Evolutionary conservation across 1,140 invertebrate genomes (phyloP).

Genomic region (Tetragnatha versicolor): DNA sequence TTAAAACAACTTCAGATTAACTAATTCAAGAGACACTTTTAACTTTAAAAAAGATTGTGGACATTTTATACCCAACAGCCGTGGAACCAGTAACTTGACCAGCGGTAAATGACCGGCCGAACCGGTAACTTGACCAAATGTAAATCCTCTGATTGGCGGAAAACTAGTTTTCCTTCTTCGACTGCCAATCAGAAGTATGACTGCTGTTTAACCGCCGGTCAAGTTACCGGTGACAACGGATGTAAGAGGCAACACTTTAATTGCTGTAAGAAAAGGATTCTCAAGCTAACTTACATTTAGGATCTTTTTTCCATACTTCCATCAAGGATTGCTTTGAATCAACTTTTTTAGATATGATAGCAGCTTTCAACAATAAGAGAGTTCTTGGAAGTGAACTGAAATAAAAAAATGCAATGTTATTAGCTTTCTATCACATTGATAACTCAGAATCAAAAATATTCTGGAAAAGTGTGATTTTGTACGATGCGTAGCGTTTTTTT

Average conservation of each 20-base stretch:
- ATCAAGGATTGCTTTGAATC: slow-evolving; percentile 71
- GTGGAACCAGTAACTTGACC: slow-evolving; percentile 64
- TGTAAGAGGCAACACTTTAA: too few relatives aligned
- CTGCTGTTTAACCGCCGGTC: too few relatives aligned
- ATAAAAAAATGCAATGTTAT: too few relatives aligned
- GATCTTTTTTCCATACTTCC: slow-evolving; percentile 74
- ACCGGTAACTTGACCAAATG: too few relatives aligned
- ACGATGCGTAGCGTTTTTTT: too few relatives aligned
- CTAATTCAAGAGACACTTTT: background rate
- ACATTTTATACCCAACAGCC: background rate
- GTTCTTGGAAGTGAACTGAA: slow-evolving; percentile 79
- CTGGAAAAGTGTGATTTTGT: too few relatives aligned
- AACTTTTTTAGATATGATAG: slow-evolving; percentile 73
- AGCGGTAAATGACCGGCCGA: slow-evolving; percentile 69
- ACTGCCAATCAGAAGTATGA: too few relatives aligned
- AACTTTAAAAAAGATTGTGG: background rate
- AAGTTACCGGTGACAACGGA: too few relatives aligned
- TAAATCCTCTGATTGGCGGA: background rate
- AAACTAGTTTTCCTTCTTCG: background rate
- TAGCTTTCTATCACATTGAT: too few relatives aligned
- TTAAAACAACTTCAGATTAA: slow-evolving; percentile 42
- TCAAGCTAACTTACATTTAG: slow-evolving; percentile 75
- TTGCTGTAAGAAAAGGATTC: too few relatives aligned
- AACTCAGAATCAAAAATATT: too few relatives aligned
- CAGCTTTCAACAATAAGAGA: slow-evolving; percentile 74